Evolutionary conservation across 2,797 vertebrate genomes (phyloP), one percentile per base, ranked within the genome.

Genomic region (Hipposideros larvatus): DNA sequence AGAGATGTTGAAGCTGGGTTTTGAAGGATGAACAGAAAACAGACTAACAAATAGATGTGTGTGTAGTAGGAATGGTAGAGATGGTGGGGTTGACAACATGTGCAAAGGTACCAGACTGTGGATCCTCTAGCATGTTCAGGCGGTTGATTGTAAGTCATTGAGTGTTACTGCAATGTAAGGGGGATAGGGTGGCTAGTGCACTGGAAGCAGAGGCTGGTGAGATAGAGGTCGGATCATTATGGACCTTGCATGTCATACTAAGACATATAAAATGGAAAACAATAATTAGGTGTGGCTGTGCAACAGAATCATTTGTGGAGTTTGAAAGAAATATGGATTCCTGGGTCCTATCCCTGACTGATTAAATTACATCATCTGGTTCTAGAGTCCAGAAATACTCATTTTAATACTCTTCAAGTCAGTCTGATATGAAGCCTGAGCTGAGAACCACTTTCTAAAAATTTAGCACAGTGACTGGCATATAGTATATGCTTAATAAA

Each of bases 1-100:
- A 61, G 83, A 94, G 68, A 74, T 74, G 46, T 68, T 87, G 75
- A 70, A 91, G 91, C 51, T 91, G 53, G 31, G 34, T 87, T 90
- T 87, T 68, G 51, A 90, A 90, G 51, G 59, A 75, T 82, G 28
- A 74, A 82, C 18, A 75, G 61, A 75, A 87, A 85, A 71, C 31
- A 9, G 18, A 46, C 63, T 61, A 57, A 18, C n/a, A 90, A 16
- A 24, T 70, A 55, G 57, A 11, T 57, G n/a, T 78, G n/a, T 63
- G 2, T 78, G 22, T 57, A 55, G 51, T 57, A 77, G 53, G 43
- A 89, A 71, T 18, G 31, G 19, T 71, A 79, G 63, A 65, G 65
- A 34, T 41, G 19, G 37, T 83, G 28, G 24, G 31, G 46, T 90
- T 75, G 82, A 85, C 34, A 53, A 13, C 18, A 19, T 63, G 53